Percentiles rank a stretch among this genome's conserved stretches.
Evolutionary conservation across 2,797 vertebrate species (phyloP).

Genomic region (Hybognathus amarus): DNA sequence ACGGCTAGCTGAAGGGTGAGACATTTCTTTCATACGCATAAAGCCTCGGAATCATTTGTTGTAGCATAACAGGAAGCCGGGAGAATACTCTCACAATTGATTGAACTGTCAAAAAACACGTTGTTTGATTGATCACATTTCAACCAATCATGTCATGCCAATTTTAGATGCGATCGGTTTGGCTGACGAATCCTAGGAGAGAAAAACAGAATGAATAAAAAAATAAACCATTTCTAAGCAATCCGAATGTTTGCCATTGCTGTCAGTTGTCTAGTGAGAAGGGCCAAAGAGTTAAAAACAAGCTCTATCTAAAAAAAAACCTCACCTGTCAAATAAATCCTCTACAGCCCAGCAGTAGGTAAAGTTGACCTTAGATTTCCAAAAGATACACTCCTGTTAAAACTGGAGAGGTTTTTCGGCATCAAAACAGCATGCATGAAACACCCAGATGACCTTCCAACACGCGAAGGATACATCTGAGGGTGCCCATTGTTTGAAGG

Average conservation of each 20-base stretch:
- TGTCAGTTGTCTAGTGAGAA: background rate
- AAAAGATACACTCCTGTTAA: conserved; percentile 14
- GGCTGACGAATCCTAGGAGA: conserved; percentile 41
- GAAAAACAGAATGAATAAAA: conserved; percentile 21
- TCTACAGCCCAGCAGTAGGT: background rate
- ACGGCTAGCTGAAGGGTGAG: conserved; percentile 63
- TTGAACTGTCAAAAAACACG: conserved; percentile 73
- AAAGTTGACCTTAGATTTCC: conserved; percentile 28
- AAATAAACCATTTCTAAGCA: background rate
- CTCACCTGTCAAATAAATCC: conserved; percentile 20
- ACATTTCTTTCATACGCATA: conserved; percentile 54
- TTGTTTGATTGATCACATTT: conserved; percentile 75
- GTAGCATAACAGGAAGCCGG: conserved; percentile 52
- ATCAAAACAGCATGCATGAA: conserved; percentile 46
- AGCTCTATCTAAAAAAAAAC: conserved; percentile 9
- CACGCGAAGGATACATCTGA: background rate
- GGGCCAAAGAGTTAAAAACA: conserved; percentile 12
- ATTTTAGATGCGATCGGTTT: conserved; percentile 59
- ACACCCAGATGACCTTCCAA: conserved; percentile 20
- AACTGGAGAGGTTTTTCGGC: conserved; percentile 1
- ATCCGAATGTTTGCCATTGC: conserved; percentile 11
- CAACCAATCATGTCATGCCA: conserved; percentile 72
- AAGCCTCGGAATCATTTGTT: conserved; percentile 63
- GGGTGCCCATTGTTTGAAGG: conserved; percentile 10
- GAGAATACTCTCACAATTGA: conserved; percentile 67